These are phyloP conservation scores for Mionectes macconnelli DNA, from an alignment of 2,113 vertebrate genomes.

Conservation along the genomic window DNA sequence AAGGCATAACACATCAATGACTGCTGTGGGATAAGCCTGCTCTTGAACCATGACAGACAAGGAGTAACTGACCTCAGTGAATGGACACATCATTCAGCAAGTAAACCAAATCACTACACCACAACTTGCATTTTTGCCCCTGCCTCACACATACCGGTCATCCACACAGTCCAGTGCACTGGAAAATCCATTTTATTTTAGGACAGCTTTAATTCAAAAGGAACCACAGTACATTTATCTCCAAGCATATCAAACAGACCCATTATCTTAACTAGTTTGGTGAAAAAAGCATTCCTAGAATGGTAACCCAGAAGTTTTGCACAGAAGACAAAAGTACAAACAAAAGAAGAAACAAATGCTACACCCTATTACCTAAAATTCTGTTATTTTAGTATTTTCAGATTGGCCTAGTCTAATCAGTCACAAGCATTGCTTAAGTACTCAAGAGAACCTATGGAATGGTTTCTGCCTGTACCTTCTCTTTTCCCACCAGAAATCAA, in stretches of 20 bases:
- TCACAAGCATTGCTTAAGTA: not conserved
- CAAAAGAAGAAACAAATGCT: not conserved
- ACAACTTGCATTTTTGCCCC: not conserved
- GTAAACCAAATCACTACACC: not conserved
- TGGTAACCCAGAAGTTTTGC: not conserved
- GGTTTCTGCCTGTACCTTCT: not conserved
- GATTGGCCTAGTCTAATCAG: not conserved
- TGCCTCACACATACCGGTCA: not conserved
- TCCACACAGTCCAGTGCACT: not conserved
- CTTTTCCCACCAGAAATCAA: not conserved
- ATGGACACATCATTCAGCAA: too few species aligned
- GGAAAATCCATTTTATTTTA: constrained; percentile 16
- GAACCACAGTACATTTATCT: not conserved
- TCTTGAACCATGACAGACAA: not conserved
- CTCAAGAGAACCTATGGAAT: not conserved
- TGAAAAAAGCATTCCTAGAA: not conserved
- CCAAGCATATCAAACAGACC: not conserved
- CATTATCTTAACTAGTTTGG: not conserved
- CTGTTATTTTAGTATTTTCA: not conserved
- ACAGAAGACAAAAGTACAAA: not conserved
- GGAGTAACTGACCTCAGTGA: rapidly evolving
- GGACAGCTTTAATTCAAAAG: not conserved
- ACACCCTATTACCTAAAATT: not conserved
- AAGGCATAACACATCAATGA: not conserved
- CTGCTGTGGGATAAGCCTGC: not conserved